Evolutionary conservation across 2,888 invertebrate genomes (phyloP).

Genomic region (Papilio gigon): DNA sequence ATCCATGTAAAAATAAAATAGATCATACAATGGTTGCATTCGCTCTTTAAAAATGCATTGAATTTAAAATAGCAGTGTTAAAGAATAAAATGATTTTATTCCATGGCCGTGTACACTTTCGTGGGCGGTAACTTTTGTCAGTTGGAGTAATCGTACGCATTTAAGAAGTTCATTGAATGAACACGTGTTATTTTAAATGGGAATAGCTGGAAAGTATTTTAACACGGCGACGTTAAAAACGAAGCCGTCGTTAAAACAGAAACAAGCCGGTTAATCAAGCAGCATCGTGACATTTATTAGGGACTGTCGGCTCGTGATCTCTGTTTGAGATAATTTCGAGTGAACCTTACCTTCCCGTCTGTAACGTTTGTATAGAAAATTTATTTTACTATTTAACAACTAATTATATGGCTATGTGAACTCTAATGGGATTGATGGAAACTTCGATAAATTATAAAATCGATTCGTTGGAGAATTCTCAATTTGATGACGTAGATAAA

Average conservation of each 20-base stretch:
- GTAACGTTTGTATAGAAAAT: conserved; percentile 14
- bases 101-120: neutral
- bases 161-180: conserved; percentile 8
- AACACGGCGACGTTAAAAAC: conserved; percentile 42
- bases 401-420: conserved; percentile 18
- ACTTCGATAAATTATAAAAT: conserved; percentile 26
- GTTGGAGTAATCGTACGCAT: conserved; percentile 25
- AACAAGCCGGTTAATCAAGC: conserved; percentile 58
- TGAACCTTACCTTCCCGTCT: neutral
- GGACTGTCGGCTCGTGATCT: conserved; percentile 48
- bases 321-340: conserved; percentile 40
- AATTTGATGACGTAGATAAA: conserved; percentile 23
- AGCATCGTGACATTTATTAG: conserved; percentile 62
- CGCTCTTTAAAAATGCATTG: conserved; percentile 4
- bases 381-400: conserved; percentile 30
- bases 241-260: conserved; percentile 48
- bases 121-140: conserved; percentile 34
- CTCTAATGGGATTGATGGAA: conserved; percentile 19
- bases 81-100: neutral
- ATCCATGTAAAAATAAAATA: neutral
- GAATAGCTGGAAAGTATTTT: conserved; percentile 42
- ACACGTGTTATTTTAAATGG: conserved; percentile 34
- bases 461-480: conserved; percentile 32
- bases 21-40: neutral
- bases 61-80: neutral